Evolutionary conservation across 1,140 invertebrate species (phyloP), one percentile per base, ranked within the genome.

Genomic region (Pararge aegeria): DNA sequence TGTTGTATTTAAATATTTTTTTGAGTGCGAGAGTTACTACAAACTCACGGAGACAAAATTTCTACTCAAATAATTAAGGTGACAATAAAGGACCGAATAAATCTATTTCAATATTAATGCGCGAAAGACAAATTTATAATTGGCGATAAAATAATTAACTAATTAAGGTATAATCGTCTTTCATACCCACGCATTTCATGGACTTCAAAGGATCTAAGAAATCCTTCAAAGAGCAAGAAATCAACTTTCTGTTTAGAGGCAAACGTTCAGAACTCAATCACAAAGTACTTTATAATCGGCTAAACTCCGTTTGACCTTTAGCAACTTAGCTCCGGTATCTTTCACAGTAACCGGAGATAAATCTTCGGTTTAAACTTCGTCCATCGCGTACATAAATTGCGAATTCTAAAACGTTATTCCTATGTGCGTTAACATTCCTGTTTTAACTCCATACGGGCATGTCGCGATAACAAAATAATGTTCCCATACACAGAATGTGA

Each of bases 391-490:
- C 73, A 83, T 87, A 86, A 87, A 84, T 84, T 70, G 61, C 62
- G 61, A 70, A 66, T 72, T 61, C 74, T 79, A 75, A 74, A 82
- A 74, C 71, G 70, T 66, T 73, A 70, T 78, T 75, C 60, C 73
- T 75, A 76, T 60, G 70, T 78, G 74, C 75, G 70, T 82, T 83
- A 72, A 74, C 74, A 82, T 77, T 72, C 71, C 68, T 73, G 70
- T 70, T 75, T 74, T 71, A 73, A 70, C 66, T 75, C 55, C 64
- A 61, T 65, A 71, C 61, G 69, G 60, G 55, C 63, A 56, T 66
- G 24, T 30, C 38, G 64, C 63, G 82, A 87, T 84, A 87, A 76
- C 73, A 73, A 68, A 81, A 73, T 75, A 78, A 81, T 75, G 73
- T 59, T 42, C 44, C 62, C 64, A 49, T 61, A 64, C 48, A 55